These are phyloP conservation scores for Oceanites oceanicus DNA, from an alignment of 2,113 vertebrate genomes.

Conservation along the genomic window DNA sequence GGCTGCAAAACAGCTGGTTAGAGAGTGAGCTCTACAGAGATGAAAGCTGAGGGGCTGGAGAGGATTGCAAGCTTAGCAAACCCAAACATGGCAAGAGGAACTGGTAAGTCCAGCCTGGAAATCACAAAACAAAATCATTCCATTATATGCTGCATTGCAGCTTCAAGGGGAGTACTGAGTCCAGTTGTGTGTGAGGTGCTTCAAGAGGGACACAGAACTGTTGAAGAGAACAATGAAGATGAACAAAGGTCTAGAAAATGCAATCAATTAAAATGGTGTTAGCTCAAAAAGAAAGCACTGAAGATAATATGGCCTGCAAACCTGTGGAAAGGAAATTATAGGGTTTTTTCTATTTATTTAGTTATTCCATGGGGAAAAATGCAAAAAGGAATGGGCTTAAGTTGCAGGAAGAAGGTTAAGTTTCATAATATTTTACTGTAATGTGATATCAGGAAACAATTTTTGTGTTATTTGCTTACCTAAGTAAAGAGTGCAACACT, in stretches of 20 bases:
- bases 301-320: neutral
- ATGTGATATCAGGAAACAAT: neutral
- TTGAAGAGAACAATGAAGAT: neutral
- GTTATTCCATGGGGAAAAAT: neutral
- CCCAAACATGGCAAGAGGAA: neutral
- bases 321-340: neutral
- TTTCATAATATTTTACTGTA: neutral
- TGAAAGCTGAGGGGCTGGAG: neutral
- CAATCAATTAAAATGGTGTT: neutral
- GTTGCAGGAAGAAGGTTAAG: neutral
- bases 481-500: neutral
- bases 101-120: neutral
- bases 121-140: neutral
- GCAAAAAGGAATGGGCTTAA: neutral
- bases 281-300: neutral
- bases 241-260: neutral
- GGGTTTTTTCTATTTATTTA: neutral
- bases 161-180: neutral
- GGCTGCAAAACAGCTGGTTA: neutral
- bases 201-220: neutral
- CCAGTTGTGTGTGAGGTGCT: neutral
- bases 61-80: neutral
- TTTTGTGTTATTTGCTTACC: neutral
- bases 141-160: neutral
- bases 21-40: neutral